These are phyloP conservation scores for Macroglossus sobrinus DNA, from an alignment of 2,113 vertebrate genomes.

Conservation along the genomic window DNA sequence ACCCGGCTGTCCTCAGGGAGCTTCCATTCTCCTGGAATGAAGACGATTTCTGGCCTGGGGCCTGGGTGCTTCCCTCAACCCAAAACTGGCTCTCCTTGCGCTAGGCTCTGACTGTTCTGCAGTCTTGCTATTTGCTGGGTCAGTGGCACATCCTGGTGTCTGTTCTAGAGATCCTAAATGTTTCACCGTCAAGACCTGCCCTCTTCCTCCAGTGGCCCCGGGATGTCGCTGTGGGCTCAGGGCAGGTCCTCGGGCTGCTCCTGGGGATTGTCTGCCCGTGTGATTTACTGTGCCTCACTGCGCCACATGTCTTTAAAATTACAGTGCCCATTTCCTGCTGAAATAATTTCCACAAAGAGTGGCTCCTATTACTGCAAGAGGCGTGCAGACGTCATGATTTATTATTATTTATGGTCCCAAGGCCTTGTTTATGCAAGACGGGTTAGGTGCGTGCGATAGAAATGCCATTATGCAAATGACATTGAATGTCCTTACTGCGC, in stretches of 20 bases:
- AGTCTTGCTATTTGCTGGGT: background rate
- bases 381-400: conserved; percentile 86
- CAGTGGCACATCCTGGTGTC: background rate
- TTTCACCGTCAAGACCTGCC: background rate
- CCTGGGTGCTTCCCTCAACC: background rate
- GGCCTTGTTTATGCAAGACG: conserved; percentile 90
- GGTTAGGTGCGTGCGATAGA: conserved; percentile 89
- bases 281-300: conserved; percentile 80
- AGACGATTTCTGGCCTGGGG: background rate
- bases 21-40: background rate
- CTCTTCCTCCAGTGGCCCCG: background rate
- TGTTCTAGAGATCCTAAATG: background rate
- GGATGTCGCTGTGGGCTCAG: background rate
- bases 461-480: conserved; percentile 99
- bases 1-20: background rate
- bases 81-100: background rate
- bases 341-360: conserved; percentile 88
- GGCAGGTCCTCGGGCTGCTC: background rate
- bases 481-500: conserved; percentile 89
- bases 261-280: background rate
- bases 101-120: background rate
- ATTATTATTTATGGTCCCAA: conserved; percentile 91
- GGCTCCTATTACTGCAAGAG: conserved; percentile 86
- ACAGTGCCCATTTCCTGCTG: conserved; percentile 85
- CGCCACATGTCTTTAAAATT: conserved; percentile 87